Percentiles rank a stretch among this genome's conserved stretches.
These are phyloP conservation scores for Chalcis sispes DNA, from an alignment of 2,888 invertebrate species.

Conservation along the genomic window DNA sequence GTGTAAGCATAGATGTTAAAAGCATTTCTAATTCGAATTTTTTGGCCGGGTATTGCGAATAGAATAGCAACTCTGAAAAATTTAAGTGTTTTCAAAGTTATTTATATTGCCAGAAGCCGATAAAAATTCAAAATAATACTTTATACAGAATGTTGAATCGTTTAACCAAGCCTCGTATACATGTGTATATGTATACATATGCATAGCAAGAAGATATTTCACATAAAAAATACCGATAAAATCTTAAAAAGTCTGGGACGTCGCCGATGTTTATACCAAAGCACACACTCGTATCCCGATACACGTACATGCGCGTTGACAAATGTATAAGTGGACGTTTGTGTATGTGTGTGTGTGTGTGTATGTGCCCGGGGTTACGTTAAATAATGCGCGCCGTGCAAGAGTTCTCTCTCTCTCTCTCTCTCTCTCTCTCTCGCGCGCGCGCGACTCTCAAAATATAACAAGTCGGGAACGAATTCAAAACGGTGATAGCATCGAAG, in stretches of 20 bases:
- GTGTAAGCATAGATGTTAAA: too few relatives aligned
- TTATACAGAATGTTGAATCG: constrained; percentile 6
- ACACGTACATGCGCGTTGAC: too few relatives aligned
- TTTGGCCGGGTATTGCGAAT: too few relatives aligned
- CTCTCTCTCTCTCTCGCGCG: too few relatives aligned
- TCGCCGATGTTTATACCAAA: constrained; percentile 8
- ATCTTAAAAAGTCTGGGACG: constrained; percentile 35
- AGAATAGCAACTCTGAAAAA: too few relatives aligned
- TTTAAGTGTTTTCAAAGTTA: background rate
- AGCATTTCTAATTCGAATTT: too few relatives aligned
- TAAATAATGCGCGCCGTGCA: constrained; percentile 25
- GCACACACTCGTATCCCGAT: too few relatives aligned
- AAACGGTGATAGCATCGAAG: constrained; percentile 24
- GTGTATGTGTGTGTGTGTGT: too few relatives aligned
- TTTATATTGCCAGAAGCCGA: background rate
- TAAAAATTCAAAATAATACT: constrained; percentile 15
- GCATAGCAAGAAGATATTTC: constrained; percentile 10
- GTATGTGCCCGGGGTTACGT: constrained; percentile 6
- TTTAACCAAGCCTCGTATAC: background rate
- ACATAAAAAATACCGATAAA: constrained; percentile 36
- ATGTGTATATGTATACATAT: background rate
- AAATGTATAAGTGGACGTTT: too few relatives aligned
- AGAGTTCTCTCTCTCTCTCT: too few relatives aligned
- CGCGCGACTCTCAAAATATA: constrained; percentile 4
- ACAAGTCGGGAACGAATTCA: constrained; percentile 5